Percentiles rank a stretch among this genome's conserved stretches.
phyloP scores from a whole-genome alignment of 2,797 vertebrate genomes.

The Enteromius radiatus region DNA sequence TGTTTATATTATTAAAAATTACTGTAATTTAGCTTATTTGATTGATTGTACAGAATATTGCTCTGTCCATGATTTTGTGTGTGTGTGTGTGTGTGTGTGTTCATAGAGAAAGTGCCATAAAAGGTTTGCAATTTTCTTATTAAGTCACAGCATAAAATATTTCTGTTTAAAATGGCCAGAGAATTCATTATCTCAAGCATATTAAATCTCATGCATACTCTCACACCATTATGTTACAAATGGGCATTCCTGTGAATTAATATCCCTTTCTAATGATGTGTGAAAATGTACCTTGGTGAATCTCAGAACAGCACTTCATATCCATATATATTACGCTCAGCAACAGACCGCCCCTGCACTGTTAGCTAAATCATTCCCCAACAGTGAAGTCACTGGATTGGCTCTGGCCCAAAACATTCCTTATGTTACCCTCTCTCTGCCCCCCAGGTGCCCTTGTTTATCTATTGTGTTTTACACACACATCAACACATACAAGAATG shows the following conservation, averaged over 20 bases:
- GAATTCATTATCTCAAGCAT: not conserved
- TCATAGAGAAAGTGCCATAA: not conserved
- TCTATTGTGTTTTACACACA: constrained; percentile 10
- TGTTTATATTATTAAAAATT: not conserved
- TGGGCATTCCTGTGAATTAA: constrained; percentile 46
- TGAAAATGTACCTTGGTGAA: constrained; percentile 31
- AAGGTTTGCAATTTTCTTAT: not conserved
- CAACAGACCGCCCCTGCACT: constrained; percentile 69
- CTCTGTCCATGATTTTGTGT: not conserved
- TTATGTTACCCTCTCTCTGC: constrained; percentile 36
- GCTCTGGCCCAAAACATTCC: constrained; percentile 66
- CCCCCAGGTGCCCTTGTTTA: constrained; percentile 42
- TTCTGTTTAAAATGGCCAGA: not conserved
- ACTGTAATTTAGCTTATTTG: not conserved
- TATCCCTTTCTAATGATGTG: constrained; percentile 51
- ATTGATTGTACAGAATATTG: not conserved
- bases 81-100: not conserved
- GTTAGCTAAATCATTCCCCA: constrained; percentile 62
- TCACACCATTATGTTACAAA: constrained; percentile 35
- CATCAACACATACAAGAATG: not conserved
- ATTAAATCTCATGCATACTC: not conserved
- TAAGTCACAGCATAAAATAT: not conserved
- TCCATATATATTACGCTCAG: constrained; percentile 60
- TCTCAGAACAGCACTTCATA: constrained; percentile 57
- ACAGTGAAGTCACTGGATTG: constrained; percentile 75